Evolutionary conservation across 2,888 invertebrate species (phyloP).

Genomic region (Polydrusus pterygomalis): DNA sequence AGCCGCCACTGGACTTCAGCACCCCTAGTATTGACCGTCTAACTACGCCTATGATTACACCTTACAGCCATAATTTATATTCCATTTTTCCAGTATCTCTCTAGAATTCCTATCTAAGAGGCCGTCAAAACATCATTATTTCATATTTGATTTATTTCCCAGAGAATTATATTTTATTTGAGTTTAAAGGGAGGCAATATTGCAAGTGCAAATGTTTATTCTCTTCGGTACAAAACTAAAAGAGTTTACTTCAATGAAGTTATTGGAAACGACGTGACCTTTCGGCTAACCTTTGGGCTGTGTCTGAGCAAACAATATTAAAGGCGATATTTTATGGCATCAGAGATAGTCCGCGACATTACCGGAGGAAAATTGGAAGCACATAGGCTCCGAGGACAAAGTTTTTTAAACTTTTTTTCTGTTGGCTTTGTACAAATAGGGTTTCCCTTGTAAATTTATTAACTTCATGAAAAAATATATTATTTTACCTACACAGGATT

Average conservation of each 20-base stretch:
- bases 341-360: slow-evolving; percentile 12
- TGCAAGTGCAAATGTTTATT: slow-evolving; percentile 29
- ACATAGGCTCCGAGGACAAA: background rate
- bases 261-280: slow-evolving; percentile 34
- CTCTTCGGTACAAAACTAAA: slow-evolving; percentile 18
- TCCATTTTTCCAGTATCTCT: too few species aligned
- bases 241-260: slow-evolving; percentile 23
- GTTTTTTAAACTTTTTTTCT: background rate
- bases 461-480: too few species aligned
- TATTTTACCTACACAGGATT: too few species aligned
- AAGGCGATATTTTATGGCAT: slow-evolving; percentile 17
- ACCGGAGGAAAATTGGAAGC: background rate
- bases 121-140: too few species aligned
- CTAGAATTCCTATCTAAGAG: too few species aligned
- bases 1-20: too few species aligned
- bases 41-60: too few species aligned
- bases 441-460: too few species aligned
- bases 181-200: slow-evolving; percentile 17
- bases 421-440: too few species aligned
- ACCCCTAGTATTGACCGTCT: too few species aligned
- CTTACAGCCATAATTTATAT: too few species aligned
- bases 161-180: background rate
- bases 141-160: slow-evolving; percentile 1
- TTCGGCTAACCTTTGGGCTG: slow-evolving; percentile 21
- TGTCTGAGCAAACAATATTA: slow-evolving; percentile 28